phyloP scores from a whole-genome alignment of 1,140 invertebrate genomes.

The Diorhabda elongata region DNA sequence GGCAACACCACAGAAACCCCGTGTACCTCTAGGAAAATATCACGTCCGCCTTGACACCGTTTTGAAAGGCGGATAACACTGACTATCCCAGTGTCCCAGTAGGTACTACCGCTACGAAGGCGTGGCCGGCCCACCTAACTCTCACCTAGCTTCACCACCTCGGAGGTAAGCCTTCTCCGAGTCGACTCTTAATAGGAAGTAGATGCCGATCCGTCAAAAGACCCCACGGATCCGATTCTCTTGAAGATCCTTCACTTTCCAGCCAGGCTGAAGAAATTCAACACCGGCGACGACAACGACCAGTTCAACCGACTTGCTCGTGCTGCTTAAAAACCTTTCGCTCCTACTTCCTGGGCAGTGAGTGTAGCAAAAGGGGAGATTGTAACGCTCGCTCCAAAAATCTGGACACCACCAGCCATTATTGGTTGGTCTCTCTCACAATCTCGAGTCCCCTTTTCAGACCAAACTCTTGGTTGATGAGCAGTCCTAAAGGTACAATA shows the following conservation, averaged over 20 bases:
- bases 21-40: constrained; percentile 12
- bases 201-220: background rate
- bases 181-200: background rate
- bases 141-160: background rate
- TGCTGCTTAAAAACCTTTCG: background rate
- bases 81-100: background rate
- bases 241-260: background rate
- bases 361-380: constrained; percentile 1
- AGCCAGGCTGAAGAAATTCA: background rate
- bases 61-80: background rate
- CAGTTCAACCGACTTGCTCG: background rate
- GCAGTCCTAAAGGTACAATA: too few species aligned
- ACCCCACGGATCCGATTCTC: background rate
- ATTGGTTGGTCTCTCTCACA: too few species aligned
- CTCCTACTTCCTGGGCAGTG: background rate
- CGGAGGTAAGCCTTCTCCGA: background rate
- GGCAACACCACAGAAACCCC: background rate
- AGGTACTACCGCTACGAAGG: background rate
- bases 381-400: background rate
- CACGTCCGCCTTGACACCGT: background rate
- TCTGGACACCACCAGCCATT: too few species aligned
- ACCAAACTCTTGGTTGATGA: too few species aligned
- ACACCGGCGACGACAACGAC: background rate
- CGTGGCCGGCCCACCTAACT: background rate
- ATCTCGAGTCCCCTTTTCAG: too few species aligned